phyloP scores from a whole-genome alignment of 2,888 invertebrate genomes.

The Pammene aurita region DNA sequence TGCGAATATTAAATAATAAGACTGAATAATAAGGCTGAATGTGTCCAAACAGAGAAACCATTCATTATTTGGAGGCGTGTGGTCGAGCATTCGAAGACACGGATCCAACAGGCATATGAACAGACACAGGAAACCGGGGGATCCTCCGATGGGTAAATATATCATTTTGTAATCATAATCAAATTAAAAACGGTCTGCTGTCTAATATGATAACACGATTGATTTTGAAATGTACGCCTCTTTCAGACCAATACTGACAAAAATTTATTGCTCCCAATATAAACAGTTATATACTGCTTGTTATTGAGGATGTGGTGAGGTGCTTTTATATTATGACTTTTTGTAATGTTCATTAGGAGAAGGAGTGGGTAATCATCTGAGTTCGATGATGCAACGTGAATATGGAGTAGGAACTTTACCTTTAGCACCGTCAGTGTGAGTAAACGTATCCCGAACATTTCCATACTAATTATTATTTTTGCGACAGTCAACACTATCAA shows the following conservation, averaged over 20 bases:
- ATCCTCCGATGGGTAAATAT: constrained; percentile 62
- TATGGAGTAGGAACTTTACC: constrained; percentile 71
- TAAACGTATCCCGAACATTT: constrained; percentile 32
- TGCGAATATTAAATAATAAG: constrained; percentile 9
- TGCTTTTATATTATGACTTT: too few species aligned
- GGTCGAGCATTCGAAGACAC: constrained; percentile 95
- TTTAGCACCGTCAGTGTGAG: constrained; percentile 73
- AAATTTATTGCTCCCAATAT: too few species aligned
- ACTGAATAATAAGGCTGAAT: constrained; percentile 25
- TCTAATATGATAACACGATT: too few species aligned
- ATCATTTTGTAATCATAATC: too few species aligned
- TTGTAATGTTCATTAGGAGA: constrained; percentile 51
- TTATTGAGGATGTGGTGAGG: too few species aligned
- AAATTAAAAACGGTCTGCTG: too few species aligned
- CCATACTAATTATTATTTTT: background rate
- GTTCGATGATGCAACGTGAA: constrained; percentile 81
- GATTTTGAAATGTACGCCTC: too few species aligned
- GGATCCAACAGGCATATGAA: constrained; percentile 78
- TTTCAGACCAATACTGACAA: too few species aligned
- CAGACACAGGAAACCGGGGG: constrained; percentile 68
- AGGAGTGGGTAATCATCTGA: constrained; percentile 76
- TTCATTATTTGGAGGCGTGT: constrained; percentile 97
- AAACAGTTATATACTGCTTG: too few species aligned
- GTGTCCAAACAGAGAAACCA: constrained; percentile 91
- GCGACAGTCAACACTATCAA: background rate